Evolutionary conservation across 2,113 vertebrate species (phyloP), one percentile per base, ranked within the genome.

Genomic region (Chionodraco myersi): DNA sequence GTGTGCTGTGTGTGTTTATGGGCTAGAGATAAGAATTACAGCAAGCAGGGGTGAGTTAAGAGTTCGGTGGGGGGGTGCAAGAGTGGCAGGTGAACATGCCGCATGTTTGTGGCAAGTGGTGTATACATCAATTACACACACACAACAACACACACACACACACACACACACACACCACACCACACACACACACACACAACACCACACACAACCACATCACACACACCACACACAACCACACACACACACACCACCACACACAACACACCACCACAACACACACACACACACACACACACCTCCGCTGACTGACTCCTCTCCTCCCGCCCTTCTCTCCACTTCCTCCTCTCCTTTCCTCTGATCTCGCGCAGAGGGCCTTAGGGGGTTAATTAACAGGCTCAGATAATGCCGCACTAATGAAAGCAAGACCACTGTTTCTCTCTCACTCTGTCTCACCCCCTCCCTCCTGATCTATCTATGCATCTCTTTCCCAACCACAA

Each of bases 371-470:
- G 70, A 79, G 83, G 91, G 91, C 94, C 95, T 94, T 93, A 80
- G 91, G 94, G 93, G 94, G 94, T 95, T 95, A 94, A 95, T 95
- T 95, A 95, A 93, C 88, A 90, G 88, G 80, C 92, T 92, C 75
- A 89, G 92, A 95, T 95, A 95, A 94, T 94, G 89, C 91, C 91
- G 92, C 89, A 87, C 87, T 94, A 92, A 94, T 93, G 91, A 94
- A 94, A 94, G 94, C 76, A 91, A 92, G 89, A 93, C 87, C 71
- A 88, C 80, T 86, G 77, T 83, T 77, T 86, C 76, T 85, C 60
- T 30, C 54, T 85, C 76, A 84, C 56, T 86, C 59, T 79, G 18
- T 75, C 11, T 57, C 41, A 34, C 64, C 36, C 60, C 72, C 41
- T 12, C 3, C 1, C 3, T 57, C 44, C 77, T 41, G 36, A 70